A percentile compares a stretch with the other conserved stretches of the same genome.
Evolutionary conservation across 2,113 vertebrate species (phyloP).

Genomic region (Sapajus apella): DNA sequence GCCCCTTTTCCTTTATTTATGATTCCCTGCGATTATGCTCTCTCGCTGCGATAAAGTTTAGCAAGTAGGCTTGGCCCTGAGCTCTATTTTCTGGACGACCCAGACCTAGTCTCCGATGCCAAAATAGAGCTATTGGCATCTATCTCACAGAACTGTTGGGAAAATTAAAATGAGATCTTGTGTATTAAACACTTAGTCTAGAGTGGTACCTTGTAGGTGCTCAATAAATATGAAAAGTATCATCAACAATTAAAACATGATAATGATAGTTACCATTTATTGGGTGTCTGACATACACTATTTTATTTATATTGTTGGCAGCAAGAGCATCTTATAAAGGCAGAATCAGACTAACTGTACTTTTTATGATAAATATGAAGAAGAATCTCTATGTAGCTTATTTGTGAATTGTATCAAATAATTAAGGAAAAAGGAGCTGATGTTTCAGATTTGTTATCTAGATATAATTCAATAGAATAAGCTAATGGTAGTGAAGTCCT

Average conservation of each 20-base stretch:
- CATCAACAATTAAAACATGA: neutral
- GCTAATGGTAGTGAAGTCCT: neutral
- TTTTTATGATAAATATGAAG: neutral
- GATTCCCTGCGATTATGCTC: neutral
- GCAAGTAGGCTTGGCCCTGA: neutral
- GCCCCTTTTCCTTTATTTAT: neutral
- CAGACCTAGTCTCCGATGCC: neutral
- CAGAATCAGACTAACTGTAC: neutral
- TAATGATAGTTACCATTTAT: neutral
- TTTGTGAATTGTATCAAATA: neutral
- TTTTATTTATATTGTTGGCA: slow-evolving; percentile 7
- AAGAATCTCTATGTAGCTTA: neutral
- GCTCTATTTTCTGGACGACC: neutral
- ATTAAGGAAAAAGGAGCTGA: neutral
- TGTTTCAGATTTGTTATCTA: neutral
- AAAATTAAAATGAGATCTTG: neutral
- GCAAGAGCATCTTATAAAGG: neutral
- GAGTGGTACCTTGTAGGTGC: neutral
- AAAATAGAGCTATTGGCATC: neutral
- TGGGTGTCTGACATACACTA: neutral
- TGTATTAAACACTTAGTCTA: neutral
- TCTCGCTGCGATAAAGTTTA: neutral
- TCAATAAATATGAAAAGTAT: neutral
- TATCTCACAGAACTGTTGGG: neutral
- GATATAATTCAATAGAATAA: neutral